Conservation (phyloP, 2,797 vertebrate genomes). For the Pipistrellus pipistrellus region DNA sequence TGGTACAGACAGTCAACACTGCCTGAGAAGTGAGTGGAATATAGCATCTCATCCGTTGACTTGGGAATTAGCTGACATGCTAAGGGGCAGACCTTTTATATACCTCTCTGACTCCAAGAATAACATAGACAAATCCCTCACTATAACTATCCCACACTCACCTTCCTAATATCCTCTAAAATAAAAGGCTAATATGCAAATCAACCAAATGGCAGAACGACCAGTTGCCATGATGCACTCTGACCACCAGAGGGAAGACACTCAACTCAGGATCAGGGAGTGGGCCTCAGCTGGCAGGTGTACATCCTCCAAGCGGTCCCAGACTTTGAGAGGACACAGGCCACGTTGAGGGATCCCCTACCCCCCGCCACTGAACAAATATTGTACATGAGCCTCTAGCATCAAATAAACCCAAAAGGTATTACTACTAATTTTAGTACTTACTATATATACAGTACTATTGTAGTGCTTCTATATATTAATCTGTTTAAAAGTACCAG, state of each 20-base stretch:
- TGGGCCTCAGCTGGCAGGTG: too few relatives aligned
- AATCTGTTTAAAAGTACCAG: background rate
- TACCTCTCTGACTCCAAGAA: background rate
- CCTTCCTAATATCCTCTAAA: background rate
- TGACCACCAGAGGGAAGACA: too few relatives aligned
- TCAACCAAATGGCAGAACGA: too few relatives aligned
- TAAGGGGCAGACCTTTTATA: background rate
- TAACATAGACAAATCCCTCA: background rate
- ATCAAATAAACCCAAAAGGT: background rate
- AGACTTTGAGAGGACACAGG: too few relatives aligned
- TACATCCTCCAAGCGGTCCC: too few relatives aligned
- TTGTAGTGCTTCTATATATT: background rate
- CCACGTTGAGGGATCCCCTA: too few relatives aligned
- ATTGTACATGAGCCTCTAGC: too few relatives aligned
- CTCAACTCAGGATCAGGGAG: too few relatives aligned
- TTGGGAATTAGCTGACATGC: background rate
- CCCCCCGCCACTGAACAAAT: too few relatives aligned
- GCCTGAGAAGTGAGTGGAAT: background rate
- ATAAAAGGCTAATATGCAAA: too few relatives aligned
- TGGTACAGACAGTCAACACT: background rate
- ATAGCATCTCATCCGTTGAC: background rate
- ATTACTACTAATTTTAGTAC: background rate
- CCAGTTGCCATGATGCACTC: too few relatives aligned
- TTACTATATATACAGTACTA: background rate
- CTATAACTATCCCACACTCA: background rate